Evolutionary conservation across 2,888 invertebrate genomes (phyloP).

Genomic region (Epinotia brunnichana): DNA sequence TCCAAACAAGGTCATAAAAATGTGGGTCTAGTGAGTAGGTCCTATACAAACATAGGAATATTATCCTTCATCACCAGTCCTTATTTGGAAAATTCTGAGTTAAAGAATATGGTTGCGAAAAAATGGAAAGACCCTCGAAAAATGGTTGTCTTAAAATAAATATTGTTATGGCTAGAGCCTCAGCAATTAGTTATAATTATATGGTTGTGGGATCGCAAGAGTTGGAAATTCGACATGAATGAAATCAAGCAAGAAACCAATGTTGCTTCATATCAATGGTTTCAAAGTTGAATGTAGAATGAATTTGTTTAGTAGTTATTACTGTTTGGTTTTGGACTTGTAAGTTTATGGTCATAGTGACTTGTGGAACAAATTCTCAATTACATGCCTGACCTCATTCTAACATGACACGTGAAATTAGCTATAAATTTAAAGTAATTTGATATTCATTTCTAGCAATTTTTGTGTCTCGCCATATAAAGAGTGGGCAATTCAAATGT

Average conservation of each 20-base stretch:
- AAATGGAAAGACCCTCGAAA: too few species aligned
- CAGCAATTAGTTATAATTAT: not conserved
- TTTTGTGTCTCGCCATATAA: not conserved
- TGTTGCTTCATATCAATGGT: slow-evolving; percentile 1
- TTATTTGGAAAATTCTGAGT: too few species aligned
- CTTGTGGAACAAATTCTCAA: slow-evolving; percentile 1
- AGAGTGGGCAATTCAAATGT: not conserved
- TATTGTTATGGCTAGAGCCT: too few species aligned
- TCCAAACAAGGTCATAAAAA: not conserved
- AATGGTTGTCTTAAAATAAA: too few species aligned
- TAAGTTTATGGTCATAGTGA: not conserved
- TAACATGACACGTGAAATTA: not conserved
- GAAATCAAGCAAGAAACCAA: slow-evolving; percentile 1
- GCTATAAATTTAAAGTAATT: slow-evolving; percentile 10
- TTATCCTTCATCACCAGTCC: too few species aligned
- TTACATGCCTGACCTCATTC: not conserved
- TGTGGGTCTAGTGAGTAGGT: too few species aligned
- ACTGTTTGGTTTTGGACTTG: not conserved
- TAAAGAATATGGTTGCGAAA: too few species aligned
- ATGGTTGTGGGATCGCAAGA: slow-evolving; percentile 8
- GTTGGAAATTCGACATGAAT: not conserved
- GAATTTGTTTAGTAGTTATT: slow-evolving; percentile 5
- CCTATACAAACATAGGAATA: too few species aligned
- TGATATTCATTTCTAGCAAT: not conserved
- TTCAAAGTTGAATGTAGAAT: not conserved